Conservation (phyloP, 2,888 invertebrate genomes). For the Idaea aversata region DNA sequence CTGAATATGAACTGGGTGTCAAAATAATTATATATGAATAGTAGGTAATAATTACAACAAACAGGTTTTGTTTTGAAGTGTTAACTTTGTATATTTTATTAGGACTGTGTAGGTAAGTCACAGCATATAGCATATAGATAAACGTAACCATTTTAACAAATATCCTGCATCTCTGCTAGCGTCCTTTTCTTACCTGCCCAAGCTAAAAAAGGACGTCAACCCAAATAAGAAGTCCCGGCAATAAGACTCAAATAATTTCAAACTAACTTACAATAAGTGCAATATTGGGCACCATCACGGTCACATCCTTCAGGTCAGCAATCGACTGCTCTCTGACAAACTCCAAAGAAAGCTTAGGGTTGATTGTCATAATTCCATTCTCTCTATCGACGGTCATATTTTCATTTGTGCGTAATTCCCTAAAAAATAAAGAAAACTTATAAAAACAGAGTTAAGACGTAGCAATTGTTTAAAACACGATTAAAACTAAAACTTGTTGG, state of each 20-base stretch:
- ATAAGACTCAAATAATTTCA: no score
- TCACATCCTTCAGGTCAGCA: constrained; percentile 82
- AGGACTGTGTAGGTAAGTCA: no score
- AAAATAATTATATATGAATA: neutral
- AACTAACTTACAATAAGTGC: constrained; percentile 84
- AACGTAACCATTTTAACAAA: no score
- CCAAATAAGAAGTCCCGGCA: no score
- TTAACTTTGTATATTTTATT: neutral
- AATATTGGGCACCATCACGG: constrained; percentile 85
- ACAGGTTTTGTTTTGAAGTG: neutral
- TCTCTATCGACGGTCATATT: constrained; percentile 82
- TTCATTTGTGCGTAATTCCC: constrained; percentile 84
- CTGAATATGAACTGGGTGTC: neutral
- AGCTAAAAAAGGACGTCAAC: no score
- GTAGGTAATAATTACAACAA: neutral
- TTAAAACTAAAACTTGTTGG: neutral
- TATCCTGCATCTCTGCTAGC: no score
- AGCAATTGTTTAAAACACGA: neutral
- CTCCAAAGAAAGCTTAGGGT: constrained; percentile 79
- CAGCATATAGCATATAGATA: no score
- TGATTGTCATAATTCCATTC: constrained; percentile 84
- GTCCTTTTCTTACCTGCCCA: no score
- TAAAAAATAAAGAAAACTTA: constrained; percentile 46
- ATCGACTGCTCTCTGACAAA: constrained; percentile 84
- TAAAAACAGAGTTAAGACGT: constrained; percentile 1